Percentiles rank a stretch among this genome's conserved stretches.
Conservation (phyloP, 2,888 invertebrate genomes). For the Ormyrus thymus region DNA sequence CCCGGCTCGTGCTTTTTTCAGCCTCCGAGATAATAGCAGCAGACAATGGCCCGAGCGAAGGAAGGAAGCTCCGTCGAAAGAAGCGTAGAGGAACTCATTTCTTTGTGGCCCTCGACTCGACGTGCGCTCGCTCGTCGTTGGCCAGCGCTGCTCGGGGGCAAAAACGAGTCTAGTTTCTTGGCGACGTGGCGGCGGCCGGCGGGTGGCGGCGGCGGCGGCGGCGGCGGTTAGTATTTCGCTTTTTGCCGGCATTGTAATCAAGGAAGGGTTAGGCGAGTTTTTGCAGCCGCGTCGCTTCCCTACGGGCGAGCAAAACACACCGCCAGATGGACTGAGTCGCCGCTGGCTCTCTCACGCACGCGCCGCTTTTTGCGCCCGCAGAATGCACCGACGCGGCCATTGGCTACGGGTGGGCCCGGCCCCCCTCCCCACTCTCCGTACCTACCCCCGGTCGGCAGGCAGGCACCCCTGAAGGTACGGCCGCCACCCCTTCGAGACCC, state of each 20-base stretch:
- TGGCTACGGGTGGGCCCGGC: constrained; percentile 14
- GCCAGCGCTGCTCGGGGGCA: constrained; percentile 55
- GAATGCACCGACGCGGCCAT: constrained; percentile 12
- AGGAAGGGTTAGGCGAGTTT: constrained; percentile 76
- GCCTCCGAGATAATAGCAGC: constrained; percentile 44
- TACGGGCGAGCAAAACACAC: constrained; percentile 67
- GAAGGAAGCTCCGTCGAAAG: constrained; percentile 58
- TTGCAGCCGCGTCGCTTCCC: constrained; percentile 64
- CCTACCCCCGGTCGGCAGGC: not conserved
- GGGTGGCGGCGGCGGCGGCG: constrained; percentile 56
- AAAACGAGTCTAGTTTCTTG: constrained; percentile 75
- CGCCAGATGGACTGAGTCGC: constrained; percentile 74
- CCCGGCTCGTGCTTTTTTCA: constrained; percentile 18
- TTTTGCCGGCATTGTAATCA: constrained; percentile 75
- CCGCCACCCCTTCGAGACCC: constrained; percentile 36
- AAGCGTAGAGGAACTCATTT: constrained; percentile 59
- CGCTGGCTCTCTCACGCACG: constrained; percentile 62
- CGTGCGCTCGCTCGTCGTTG: constrained; percentile 62
- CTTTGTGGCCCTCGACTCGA: constrained; percentile 70
- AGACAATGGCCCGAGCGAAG: constrained; percentile 37
- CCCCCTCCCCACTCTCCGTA: not conserved
- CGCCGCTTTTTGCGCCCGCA: constrained; percentile 35
- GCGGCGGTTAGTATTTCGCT: constrained; percentile 75
- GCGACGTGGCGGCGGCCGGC: constrained; percentile 71
- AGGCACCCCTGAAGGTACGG: constrained; percentile 7